These are phyloP conservation scores for Scolopax rusticola DNA, from an alignment of 2,797 vertebrate genomes.

Conservation along the genomic window DNA sequence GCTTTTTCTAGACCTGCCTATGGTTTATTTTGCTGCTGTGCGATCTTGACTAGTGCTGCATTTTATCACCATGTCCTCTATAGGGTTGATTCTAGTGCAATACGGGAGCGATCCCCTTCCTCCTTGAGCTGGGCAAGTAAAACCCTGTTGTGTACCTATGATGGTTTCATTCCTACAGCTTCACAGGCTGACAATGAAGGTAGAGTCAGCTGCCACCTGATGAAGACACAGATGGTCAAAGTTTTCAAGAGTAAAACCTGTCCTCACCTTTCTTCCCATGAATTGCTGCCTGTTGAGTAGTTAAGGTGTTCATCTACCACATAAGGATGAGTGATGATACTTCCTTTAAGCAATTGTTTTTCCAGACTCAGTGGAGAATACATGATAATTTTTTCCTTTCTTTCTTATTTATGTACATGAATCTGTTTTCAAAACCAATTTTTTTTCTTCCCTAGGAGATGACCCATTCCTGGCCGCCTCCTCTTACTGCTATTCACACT, in stretches of 20 bases:
- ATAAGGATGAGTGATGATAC: not conserved
- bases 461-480: conserved; percentile 94
- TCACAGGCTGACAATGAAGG: not conserved
- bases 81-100: not conserved
- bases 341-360: not conserved
- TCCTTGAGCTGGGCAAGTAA: not conserved
- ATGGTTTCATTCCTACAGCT: not conserved
- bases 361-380: not conserved
- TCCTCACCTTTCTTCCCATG: not conserved
- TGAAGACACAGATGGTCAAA: not conserved
- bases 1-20: not conserved
- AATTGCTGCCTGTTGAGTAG: not conserved
- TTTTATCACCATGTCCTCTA: not conserved
- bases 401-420: not conserved
- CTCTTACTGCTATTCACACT: conserved; percentile 93
- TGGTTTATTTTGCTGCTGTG: not conserved
- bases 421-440: conserved; percentile 22
- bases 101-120: not conserved
- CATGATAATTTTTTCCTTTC: not conserved
- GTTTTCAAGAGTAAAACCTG: not conserved
- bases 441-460: conserved; percentile 84
- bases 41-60: not conserved
- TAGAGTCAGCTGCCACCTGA: not conserved
- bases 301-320: not conserved
- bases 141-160: not conserved